These are phyloP conservation scores for Euwallacea similis DNA, from an alignment of 1,140 invertebrate species.

Conservation along the genomic window DNA sequence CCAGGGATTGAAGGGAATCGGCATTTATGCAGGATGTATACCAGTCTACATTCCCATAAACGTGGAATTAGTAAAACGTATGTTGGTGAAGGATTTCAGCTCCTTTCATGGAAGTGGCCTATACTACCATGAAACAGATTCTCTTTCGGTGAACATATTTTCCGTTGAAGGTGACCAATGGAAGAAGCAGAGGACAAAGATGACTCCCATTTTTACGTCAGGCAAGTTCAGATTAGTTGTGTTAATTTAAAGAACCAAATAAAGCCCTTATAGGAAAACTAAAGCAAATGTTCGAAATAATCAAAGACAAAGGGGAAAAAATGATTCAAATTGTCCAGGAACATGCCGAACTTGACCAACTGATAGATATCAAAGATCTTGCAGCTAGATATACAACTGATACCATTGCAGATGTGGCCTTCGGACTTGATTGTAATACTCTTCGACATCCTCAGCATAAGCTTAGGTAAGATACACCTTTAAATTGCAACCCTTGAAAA, in stretches of 20 bases:
- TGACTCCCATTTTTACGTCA: slow-evolving; percentile 58
- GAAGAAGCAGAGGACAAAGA: slow-evolving; percentile 54
- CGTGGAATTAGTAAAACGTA: background rate
- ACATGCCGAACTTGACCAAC: background rate
- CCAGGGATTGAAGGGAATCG: background rate
- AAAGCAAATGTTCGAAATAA: slow-evolving; percentile 53
- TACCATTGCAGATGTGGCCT: background rate
- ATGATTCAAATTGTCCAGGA: background rate
- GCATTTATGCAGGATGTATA: slow-evolving; percentile 1
- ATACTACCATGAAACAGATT: slow-evolving; percentile 53
- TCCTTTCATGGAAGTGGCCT: slow-evolving; percentile 29
- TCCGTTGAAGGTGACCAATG: slow-evolving; percentile 53
- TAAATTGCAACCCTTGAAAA: too few relatives aligned
- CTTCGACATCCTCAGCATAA: background rate
- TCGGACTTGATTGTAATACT: background rate
- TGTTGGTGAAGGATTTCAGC: slow-evolving; percentile 25
- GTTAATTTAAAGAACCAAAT: background rate
- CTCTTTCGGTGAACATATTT: slow-evolving; percentile 57
- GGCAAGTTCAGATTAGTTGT: slow-evolving; percentile 36
- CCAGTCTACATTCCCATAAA: slow-evolving; percentile 8
- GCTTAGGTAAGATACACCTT: too few relatives aligned
- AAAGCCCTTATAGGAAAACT: slow-evolving; percentile 48
- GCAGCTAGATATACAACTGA: background rate
- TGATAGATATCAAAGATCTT: background rate
- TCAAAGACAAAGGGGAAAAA: background rate